Evolutionary conservation across 2,797 vertebrate species (phyloP).

Genomic region (Nothura maculosa): DNA sequence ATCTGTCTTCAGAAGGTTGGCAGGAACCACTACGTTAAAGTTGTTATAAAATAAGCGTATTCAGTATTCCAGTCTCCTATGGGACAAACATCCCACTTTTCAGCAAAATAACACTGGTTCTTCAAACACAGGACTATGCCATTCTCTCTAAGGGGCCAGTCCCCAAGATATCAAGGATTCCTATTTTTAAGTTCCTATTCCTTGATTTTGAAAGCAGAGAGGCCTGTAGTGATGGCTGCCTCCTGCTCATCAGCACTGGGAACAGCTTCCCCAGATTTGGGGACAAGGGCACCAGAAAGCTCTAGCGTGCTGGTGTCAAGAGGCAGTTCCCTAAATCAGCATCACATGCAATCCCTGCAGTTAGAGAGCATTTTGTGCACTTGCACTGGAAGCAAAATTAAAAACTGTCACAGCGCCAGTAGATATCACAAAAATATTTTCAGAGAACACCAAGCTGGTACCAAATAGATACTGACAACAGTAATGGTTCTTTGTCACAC

Average conservation of each 20-base stretch:
- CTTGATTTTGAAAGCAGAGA: too few species aligned
- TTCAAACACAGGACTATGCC: not conserved
- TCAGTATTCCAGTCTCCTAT: not conserved
- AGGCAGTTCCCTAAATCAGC: not conserved
- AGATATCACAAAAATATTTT: not conserved
- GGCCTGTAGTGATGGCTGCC: not conserved
- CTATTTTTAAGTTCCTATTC: too few species aligned
- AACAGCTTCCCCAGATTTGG: not conserved
- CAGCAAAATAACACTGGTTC: not conserved
- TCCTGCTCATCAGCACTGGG: accelerated
- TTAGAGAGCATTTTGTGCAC: not conserved
- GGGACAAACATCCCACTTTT: not conserved
- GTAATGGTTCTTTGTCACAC: not conserved
- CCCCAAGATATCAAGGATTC: not conserved
- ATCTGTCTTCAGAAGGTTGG: not conserved
- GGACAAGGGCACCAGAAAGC: not conserved
- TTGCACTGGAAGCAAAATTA: not conserved
- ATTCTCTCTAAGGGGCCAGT: not conserved
- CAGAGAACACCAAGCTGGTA: not conserved
- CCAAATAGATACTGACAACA: accelerated
- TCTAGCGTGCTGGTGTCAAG: not conserved
- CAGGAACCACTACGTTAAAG: not conserved
- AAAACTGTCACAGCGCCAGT: not conserved
- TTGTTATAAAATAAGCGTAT: accelerated
- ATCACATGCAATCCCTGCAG: not conserved